A percentile compares a stretch with the other conserved stretches of the same genome.
Evolutionary conservation across 2,113 vertebrate species (phyloP).

Genomic region (Centrocercus urophasianus): DNA sequence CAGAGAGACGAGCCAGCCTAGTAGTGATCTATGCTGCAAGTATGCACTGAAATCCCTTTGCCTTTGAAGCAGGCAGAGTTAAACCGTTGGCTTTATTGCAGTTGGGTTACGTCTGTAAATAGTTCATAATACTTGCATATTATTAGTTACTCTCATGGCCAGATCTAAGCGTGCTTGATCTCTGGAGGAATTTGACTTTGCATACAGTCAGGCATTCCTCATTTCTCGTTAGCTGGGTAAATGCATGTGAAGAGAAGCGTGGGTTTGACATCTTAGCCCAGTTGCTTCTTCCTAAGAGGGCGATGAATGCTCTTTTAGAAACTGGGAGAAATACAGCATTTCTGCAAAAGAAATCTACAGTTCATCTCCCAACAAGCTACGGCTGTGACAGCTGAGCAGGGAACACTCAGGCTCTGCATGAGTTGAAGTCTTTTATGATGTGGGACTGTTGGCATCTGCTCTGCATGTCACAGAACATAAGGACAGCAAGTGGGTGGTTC

Average conservation of each 20-base stretch:
- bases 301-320: not conserved
- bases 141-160: constrained; percentile 39
- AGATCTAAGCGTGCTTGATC: constrained; percentile 62
- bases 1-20: not conserved
- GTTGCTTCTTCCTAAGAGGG: not conserved
- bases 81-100: constrained; percentile 31
- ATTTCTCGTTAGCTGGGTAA: constrained; percentile 52
- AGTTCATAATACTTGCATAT: constrained; percentile 43
- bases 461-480: constrained; percentile 63
- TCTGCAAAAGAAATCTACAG: constrained; percentile 8
- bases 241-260: not conserved
- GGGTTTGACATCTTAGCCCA: constrained; percentile 16
- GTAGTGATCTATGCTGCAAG: not conserved
- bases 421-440: constrained; percentile 34
- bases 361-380: not conserved
- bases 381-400: constrained; percentile 68
- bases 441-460: constrained; percentile 62
- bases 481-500: constrained; percentile 34
- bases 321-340: not conserved
- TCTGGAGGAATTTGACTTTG: constrained; percentile 60
- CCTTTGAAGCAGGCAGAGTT: constrained; percentile 26
- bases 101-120: constrained; percentile 40
- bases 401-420: constrained; percentile 13
- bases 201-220: constrained; percentile 45
- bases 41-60: not conserved